Evolutionary conservation across 2,797 vertebrate species (phyloP).

Genomic region (Poeciliopsis gracilis): DNA sequence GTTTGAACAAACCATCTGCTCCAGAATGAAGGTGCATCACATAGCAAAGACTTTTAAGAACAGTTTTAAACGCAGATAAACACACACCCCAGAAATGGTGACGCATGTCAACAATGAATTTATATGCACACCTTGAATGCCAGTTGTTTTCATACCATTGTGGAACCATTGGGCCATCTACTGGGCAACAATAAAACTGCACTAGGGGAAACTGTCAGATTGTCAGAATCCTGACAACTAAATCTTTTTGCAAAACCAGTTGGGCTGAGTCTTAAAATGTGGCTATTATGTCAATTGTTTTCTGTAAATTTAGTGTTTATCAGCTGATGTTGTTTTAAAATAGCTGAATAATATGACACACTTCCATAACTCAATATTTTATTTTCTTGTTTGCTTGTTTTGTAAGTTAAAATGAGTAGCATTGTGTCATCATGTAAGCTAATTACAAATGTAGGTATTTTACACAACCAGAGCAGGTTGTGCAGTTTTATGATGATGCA

Average conservation of each 20-base stretch:
- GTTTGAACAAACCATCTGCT: conserved; percentile 53
- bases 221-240: not conserved
- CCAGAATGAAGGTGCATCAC: conserved; percentile 34
- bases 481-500: too few species aligned
- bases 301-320: too few species aligned
- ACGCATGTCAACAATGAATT: conserved; percentile 26
- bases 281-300: too few species aligned
- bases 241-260: not conserved
- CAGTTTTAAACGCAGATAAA: conserved; percentile 12
- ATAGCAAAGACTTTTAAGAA: conserved; percentile 9
- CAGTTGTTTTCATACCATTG: not conserved
- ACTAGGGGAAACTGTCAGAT: not conserved
- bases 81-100: conserved; percentile 21
- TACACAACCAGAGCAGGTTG: too few species aligned
- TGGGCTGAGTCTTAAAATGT: not conserved
- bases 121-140: not conserved
- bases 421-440: too few species aligned
- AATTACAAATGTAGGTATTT: too few species aligned
- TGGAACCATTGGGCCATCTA: conserved; percentile 11
- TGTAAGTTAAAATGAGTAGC: too few species aligned
- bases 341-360: too few species aligned
- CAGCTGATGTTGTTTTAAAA: too few species aligned
- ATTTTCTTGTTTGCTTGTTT: too few species aligned
- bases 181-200: conserved; percentile 21
- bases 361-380: too few species aligned